A percentile compares a stretch with the other conserved stretches of the same genome.
Evolutionary conservation across 2,888 invertebrate genomes (phyloP).

Genomic region (Galeopsomyia nigrocyanea): DNA sequence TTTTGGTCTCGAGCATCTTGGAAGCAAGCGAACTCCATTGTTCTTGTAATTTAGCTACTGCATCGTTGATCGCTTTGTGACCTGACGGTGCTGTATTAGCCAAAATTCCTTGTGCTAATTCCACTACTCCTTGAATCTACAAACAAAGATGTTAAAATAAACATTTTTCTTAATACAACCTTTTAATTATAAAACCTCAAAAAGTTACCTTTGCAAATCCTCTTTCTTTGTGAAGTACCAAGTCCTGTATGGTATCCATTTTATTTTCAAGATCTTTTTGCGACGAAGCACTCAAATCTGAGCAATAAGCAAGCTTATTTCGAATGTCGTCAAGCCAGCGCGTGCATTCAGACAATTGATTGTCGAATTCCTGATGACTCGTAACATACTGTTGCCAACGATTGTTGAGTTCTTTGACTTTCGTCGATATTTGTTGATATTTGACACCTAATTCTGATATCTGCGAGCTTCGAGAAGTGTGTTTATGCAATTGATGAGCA

Average conservation of each 20-base stretch:
- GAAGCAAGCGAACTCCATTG: slow-evolving; percentile 90
- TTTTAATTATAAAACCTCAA: no score
- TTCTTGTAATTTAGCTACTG: slow-evolving; percentile 86
- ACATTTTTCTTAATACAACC: neutral
- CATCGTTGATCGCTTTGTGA: slow-evolving; percentile 87
- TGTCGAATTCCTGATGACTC: slow-evolving; percentile 89
- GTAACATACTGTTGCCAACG: slow-evolving; percentile 94
- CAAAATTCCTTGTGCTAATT: slow-evolving; percentile 89
- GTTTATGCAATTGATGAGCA: slow-evolving; percentile 86
- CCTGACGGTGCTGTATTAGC: slow-evolving; percentile 92
- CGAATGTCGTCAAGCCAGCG: slow-evolving; percentile 88
- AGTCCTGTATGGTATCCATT: slow-evolving; percentile 86
- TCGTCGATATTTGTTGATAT: slow-evolving; percentile 90
- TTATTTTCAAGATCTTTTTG: slow-evolving; percentile 90
- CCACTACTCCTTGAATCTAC: slow-evolving; percentile 82
- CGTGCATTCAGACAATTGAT: slow-evolving; percentile 82
- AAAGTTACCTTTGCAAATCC: slow-evolving; percentile 85
- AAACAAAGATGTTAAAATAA: slow-evolving; percentile 11
- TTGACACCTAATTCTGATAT: slow-evolving; percentile 92
- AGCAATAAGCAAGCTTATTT: slow-evolving; percentile 88
- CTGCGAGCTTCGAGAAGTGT: slow-evolving; percentile 82
- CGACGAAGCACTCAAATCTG: slow-evolving; percentile 84
- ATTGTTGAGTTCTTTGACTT: slow-evolving; percentile 90
- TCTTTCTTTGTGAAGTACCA: slow-evolving; percentile 92
- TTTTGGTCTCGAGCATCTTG: slow-evolving; percentile 92